phyloP scores from a whole-genome alignment of 2,797 vertebrate genomes.

The Enteromius argenteus region DNA sequence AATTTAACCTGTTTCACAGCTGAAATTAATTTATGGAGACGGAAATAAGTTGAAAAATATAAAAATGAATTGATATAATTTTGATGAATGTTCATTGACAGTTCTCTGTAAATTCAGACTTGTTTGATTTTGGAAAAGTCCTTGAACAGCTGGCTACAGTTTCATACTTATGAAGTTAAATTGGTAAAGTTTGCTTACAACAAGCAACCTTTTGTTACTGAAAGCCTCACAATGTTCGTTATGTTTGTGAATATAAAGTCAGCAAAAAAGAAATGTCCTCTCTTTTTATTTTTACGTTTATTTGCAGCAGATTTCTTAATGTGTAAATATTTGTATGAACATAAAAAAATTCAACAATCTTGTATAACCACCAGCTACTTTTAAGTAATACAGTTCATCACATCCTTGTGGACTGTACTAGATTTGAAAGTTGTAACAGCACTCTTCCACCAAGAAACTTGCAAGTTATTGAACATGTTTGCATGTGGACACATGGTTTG shows the following conservation, averaged over 20 bases:
- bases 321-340: background rate
- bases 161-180: background rate
- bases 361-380: background rate
- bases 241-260: background rate
- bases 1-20: conserved; percentile 2
- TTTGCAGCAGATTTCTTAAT: background rate
- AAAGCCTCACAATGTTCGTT: background rate
- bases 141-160: background rate
- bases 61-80: background rate
- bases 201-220: conserved; percentile 2
- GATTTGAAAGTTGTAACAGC: background rate
- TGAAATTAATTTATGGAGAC: background rate
- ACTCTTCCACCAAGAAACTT: background rate
- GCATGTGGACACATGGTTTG: background rate
- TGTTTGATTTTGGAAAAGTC: background rate
- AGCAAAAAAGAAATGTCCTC: background rate
- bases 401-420: background rate
- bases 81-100: background rate
- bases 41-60: background rate
- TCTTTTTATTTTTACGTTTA: background rate
- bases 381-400: background rate
- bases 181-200: background rate
- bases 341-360: background rate
- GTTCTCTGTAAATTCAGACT: background rate
- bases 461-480: background rate